Conservation (phyloP, 1,140 invertebrate genomes). For the Drosophila sturtevanti region DNA sequence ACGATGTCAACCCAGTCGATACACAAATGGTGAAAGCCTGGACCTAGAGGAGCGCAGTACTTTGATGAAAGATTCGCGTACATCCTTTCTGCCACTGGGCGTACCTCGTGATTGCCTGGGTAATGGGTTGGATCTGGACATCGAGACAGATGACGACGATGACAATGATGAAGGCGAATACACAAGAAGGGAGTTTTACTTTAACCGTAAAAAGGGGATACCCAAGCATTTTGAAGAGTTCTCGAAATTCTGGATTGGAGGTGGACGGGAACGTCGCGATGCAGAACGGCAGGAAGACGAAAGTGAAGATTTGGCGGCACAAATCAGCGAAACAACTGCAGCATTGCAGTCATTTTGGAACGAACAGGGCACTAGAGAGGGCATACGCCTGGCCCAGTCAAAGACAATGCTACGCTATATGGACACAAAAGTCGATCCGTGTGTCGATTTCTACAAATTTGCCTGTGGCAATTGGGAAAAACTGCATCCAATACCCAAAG, state of each 20-base stretch:
- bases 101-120: slow-evolving; percentile 67
- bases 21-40: slow-evolving; percentile 56
- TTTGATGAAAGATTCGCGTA: slow-evolving; percentile 79
- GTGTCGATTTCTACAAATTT: slow-evolving; percentile 95
- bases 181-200: slow-evolving; percentile 17
- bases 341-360: slow-evolving; percentile 84
- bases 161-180: slow-evolving; percentile 13
- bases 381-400: slow-evolving; percentile 84
- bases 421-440: slow-evolving; percentile 91
- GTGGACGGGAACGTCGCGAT: slow-evolving; percentile 38
- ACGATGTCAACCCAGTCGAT: slow-evolving; percentile 69
- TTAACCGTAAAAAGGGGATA: slow-evolving; percentile 20
- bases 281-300: slow-evolving; percentile 33
- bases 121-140: slow-evolving; percentile 18
- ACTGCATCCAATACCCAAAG: slow-evolving; percentile 92
- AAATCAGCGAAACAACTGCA: slow-evolving; percentile 35
- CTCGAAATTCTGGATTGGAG: slow-evolving; percentile 32
- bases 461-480: slow-evolving; percentile 94
- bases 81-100: slow-evolving; percentile 75
- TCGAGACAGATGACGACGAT: neutral
- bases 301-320: neutral
- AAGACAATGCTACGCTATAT: slow-evolving; percentile 90
- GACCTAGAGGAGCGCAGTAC: slow-evolving; percentile 76
- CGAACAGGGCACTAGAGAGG: slow-evolving; percentile 83
- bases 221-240: slow-evolving; percentile 32